Evolutionary conservation across 2,888 invertebrate genomes (phyloP).

Genomic region (Priocnemis perturbator): DNA sequence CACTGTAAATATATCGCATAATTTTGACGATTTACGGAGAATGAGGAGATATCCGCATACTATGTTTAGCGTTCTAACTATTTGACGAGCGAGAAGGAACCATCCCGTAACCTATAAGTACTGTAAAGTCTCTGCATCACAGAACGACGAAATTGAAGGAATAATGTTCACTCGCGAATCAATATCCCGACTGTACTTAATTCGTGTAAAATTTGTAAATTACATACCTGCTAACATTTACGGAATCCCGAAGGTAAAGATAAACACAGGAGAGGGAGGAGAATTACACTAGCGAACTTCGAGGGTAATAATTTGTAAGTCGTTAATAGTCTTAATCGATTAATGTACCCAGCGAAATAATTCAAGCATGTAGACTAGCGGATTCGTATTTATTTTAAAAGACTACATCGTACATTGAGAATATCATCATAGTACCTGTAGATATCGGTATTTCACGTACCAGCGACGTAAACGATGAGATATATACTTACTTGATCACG

Average conservation of each 20-base stretch:
- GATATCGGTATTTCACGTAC: conserved; percentile 23
- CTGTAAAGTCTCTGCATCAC: background rate
- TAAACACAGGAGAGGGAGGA: background rate
- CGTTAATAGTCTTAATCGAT: conserved; percentile 14
- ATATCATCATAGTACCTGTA: conserved; percentile 37
- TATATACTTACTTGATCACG: conserved; percentile 25
- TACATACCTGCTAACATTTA: conserved; percentile 2
- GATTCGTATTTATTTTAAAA: conserved; percentile 32
- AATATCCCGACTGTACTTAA: conserved; percentile 18
- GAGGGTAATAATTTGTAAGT: conserved; percentile 20
- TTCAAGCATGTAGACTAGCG: conserved; percentile 17
- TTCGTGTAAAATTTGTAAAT: conserved; percentile 38
- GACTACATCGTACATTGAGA: conserved; percentile 25
- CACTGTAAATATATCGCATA: conserved; percentile 24
- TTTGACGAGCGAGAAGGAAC: too few species aligned
- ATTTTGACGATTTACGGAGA: conserved; percentile 8
- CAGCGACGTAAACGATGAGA: conserved; percentile 18
- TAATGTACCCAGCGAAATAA: conserved; percentile 21
- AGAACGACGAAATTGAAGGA: background rate
- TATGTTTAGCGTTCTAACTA: conserved; percentile 8
- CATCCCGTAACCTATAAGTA: too few species aligned
- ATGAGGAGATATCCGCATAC: conserved; percentile 2
- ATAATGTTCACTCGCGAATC: background rate
- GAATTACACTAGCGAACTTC: conserved; percentile 15
- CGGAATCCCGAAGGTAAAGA: background rate